These are phyloP conservation scores for Platycheirus albimanus DNA, from an alignment of 2,888 invertebrate genomes.

Conservation along the genomic window DNA sequence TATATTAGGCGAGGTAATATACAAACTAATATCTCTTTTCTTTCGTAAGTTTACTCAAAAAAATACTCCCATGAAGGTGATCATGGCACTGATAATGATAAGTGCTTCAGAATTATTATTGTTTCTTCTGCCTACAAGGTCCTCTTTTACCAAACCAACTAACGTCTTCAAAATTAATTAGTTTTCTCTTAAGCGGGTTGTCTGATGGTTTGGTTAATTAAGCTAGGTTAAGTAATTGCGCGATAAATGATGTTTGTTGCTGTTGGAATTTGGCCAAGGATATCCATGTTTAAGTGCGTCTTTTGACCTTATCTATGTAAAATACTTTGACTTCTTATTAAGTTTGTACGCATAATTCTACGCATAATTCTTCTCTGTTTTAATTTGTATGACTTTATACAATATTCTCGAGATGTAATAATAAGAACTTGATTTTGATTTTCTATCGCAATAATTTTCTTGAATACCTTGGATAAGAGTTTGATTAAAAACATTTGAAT, in stretches of 20 bases:
- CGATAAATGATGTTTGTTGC: conserved; percentile 39
- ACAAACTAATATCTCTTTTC: neutral
- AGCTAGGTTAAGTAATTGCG: conserved; percentile 41
- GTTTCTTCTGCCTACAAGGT: conserved; percentile 13
- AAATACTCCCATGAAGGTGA: conserved; percentile 24
- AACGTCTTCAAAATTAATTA: conserved; percentile 34
- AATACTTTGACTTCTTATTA: neutral
- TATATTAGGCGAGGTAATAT: conserved; percentile 8
- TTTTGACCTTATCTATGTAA: neutral
- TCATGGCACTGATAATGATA: conserved; percentile 45
- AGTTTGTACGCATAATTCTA: neutral
- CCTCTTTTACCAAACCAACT: neutral
- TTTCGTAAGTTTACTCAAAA: neutral
- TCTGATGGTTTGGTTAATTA: conserved; percentile 35
- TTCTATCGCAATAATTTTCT: too few species aligned
- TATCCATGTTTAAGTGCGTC: conserved; percentile 29
- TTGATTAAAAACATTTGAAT: too few species aligned
- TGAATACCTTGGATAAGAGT: too few species aligned
- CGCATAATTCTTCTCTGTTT: neutral
- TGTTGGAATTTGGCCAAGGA: conserved; percentile 65
- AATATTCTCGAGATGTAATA: too few species aligned
- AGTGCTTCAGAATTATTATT: conserved; percentile 42
- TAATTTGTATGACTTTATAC: too few species aligned
- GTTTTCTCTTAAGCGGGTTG: conserved; percentile 56
- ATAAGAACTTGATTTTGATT: too few species aligned